These are phyloP conservation scores for Hypocryptadius cinnamomeus DNA, from an alignment of 2,113 vertebrate genomes.

Conservation along the genomic window DNA sequence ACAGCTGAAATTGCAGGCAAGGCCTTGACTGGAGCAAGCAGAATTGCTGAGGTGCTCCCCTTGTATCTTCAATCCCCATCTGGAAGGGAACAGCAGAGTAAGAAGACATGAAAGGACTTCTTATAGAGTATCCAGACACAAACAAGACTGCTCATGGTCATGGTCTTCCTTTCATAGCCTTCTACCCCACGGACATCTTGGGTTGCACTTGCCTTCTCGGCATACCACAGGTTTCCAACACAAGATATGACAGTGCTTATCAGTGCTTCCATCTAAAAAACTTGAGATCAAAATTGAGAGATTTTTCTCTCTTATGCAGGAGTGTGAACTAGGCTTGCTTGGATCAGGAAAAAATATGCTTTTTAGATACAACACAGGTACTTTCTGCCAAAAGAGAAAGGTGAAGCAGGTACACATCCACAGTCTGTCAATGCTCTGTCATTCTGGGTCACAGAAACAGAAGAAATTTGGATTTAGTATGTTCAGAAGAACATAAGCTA, in stretches of 20 bases:
- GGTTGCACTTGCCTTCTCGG: not conserved
- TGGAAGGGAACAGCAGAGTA: not conserved
- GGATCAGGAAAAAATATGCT: not conserved
- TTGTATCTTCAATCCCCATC: not conserved
- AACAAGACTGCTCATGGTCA: not conserved
- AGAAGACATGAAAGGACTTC: not conserved
- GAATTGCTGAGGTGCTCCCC: not conserved
- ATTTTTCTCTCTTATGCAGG: not conserved
- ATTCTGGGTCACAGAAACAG: not conserved
- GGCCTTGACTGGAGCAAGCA: not conserved
- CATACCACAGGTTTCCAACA: not conserved
- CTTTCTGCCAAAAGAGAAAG: not conserved
- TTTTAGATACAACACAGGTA: not conserved
- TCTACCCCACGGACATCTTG: not conserved
- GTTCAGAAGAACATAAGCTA: not conserved
- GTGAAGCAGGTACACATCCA: not conserved
- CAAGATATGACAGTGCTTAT: not conserved
- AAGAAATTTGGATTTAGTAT: not conserved
- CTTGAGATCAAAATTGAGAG: not conserved
- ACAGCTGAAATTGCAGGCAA: not conserved
- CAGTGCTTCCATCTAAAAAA: not conserved
- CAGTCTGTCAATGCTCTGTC: not conserved
- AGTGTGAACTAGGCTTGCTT: not conserved
- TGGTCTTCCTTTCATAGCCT: not conserved
- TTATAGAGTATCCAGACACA: not conserved